Evolutionary conservation across 2,797 vertebrate genomes (phyloP), one percentile per base, ranked within the genome.

Genomic region (Enoplosus armatus): DNA sequence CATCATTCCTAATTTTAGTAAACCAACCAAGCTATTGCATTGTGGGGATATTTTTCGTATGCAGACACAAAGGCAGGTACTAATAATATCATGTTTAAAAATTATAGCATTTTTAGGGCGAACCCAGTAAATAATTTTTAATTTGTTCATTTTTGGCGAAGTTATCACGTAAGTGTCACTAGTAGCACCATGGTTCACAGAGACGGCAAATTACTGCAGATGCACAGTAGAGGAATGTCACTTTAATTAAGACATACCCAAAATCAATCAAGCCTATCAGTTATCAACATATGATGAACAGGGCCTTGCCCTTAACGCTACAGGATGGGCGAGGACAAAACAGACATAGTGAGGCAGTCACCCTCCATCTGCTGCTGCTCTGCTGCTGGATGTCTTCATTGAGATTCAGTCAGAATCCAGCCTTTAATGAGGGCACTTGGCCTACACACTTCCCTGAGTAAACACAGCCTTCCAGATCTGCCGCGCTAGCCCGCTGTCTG

Each of bases 371-470:
- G 83, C 65, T 72, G 48, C 63, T 72, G 39, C 33, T 35, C 41
- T 73, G 65, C 70, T 45, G 69, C 62, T 83, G 61, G 77, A 74
- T 67, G 35, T 72, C 80, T 91, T 90, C 82, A 91, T 89, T 91
- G 72, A 89, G 74, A 92, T 93, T 91, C 91, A 62, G 62, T 31
- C 63, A 80, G 82, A 75, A 78, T 64, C 71, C 67, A 48, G 59
- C 8, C 70, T 84, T 88, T 87, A 88, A 90, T 88, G 84, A 89
- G 85, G 83, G 67, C 85, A 86, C 79, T 90, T 87, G 83, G 85
- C 79, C 82, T 62, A 41, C 77, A 58, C 59, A 75, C 82, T 79
- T 86, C 68, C 83, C 77, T 76, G 69, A 87, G 88, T 89, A 93
- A 93, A 94, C 88, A 91, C 83, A 80, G 88, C 77, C 75, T 70